These are phyloP conservation scores for Quiscalus mexicanus DNA, from an alignment of 2,113 vertebrate species.

Conservation along the genomic window DNA sequence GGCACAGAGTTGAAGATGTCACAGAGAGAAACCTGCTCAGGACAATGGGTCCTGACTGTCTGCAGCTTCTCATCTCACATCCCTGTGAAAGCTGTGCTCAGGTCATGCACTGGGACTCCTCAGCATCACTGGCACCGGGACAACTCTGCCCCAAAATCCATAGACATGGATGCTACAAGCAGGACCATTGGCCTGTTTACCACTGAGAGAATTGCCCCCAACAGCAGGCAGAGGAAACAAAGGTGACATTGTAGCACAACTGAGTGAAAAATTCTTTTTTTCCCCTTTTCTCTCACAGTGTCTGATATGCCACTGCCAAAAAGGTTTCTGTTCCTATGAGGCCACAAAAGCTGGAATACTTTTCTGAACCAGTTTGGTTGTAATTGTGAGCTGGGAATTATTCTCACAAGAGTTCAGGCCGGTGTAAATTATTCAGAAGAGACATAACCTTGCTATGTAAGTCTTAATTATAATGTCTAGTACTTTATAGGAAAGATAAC, in stretches of 20 bases:
- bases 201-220: neutral
- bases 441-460: neutral
- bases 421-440: constrained; percentile 7
- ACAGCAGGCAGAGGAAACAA: neutral
- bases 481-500: neutral
- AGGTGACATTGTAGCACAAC: constrained; percentile 2
- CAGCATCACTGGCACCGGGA: fast-evolving
- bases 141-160: neutral
- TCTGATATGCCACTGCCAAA: neutral
- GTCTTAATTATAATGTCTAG: constrained; percentile 1
- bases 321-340: constrained; percentile 9
- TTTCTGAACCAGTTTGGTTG: constrained; percentile 17
- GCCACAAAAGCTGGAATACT: constrained; percentile 28
- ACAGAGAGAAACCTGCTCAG: neutral
- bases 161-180: fast-evolving
- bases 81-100: neutral
- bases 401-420: neutral
- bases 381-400: neutral
- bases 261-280: neutral
- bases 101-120: neutral
- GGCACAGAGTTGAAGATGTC: fast-evolving
- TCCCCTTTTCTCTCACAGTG: neutral
- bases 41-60: neutral
- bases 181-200: fast-evolving
- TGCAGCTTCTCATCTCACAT: neutral